Percentiles rank a stretch among this genome's conserved stretches.
Conservation (phyloP, 2,888 invertebrate species). For the Pandemis heparana region DNA sequence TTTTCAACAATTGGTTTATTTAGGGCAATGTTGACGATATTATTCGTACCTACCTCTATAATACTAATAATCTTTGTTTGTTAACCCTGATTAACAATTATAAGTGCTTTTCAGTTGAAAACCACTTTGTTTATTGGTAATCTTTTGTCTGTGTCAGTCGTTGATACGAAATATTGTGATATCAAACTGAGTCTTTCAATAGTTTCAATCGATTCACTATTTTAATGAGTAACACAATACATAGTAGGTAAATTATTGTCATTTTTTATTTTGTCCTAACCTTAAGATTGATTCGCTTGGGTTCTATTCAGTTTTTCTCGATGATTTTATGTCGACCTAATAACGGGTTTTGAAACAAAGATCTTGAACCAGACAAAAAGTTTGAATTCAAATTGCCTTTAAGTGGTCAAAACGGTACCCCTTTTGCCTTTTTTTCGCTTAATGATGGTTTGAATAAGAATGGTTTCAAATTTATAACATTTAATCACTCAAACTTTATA, state of each 20-base stretch:
- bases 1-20: not conserved
- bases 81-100: not conserved
- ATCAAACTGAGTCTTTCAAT: not conserved
- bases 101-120: not conserved
- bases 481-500: slow-evolving; percentile 41
- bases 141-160: not conserved
- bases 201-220: not conserved
- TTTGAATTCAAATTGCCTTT: slow-evolving; percentile 36
- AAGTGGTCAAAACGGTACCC: slow-evolving; percentile 35
- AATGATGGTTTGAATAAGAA: slow-evolving; percentile 24
- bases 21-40: slow-evolving; percentile 11
- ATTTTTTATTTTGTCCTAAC: slow-evolving; percentile 21
- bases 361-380: slow-evolving; percentile 28
- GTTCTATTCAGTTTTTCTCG: slow-evolving; percentile 27
- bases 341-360: slow-evolving; percentile 34
- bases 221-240: not conserved
- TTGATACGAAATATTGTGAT: not conserved
- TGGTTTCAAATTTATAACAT: slow-evolving; percentile 33
- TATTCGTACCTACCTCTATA: not conserved
- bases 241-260: not conserved
- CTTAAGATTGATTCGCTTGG: slow-evolving; percentile 22
- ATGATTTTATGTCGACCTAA: slow-evolving; percentile 36
- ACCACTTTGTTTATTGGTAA: not conserved
- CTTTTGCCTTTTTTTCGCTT: slow-evolving; percentile 26
- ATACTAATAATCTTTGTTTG: not conserved